A percentile compares a stretch with the other conserved stretches of the same genome.
phyloP scores from a whole-genome alignment of 2,888 invertebrate species.

The Parapristionchus giblindavisi region DNA sequence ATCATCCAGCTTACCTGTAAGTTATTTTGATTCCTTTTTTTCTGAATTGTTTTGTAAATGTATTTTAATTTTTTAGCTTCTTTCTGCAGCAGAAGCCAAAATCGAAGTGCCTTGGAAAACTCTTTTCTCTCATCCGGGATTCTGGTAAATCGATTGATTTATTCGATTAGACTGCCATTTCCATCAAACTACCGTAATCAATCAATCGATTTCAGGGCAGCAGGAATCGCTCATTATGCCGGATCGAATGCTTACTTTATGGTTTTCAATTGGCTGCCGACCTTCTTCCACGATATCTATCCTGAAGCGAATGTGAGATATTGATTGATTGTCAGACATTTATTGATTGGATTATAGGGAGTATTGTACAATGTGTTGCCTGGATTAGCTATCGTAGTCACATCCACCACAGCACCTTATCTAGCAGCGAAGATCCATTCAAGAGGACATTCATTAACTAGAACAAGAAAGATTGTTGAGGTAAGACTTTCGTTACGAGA shows the following conservation, averaged over 20 bases:
- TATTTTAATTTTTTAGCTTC: constrained; percentile 3
- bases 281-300: constrained; percentile 80
- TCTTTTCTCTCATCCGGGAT: constrained; percentile 76
- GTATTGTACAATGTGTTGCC: constrained; percentile 82
- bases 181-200: neutral
- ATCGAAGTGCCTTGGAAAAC: constrained; percentile 76
- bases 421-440: constrained; percentile 76
- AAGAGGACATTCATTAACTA: constrained; percentile 72
- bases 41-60: too few relatives aligned
- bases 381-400: constrained; percentile 78
- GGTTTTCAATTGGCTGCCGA: constrained; percentile 80
- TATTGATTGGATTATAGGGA: constrained; percentile 71
- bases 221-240: constrained; percentile 79
- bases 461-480: constrained; percentile 73
- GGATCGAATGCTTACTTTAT: constrained; percentile 81
- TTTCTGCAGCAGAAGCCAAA: constrained; percentile 23
- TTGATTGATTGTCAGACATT: neutral
- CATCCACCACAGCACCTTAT: constrained; percentile 77
- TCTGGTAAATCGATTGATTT: constrained; percentile 73
- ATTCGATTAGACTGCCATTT: neutral
- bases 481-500: constrained; percentile 42
- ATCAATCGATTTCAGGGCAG: constrained; percentile 76
- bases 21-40: neutral
- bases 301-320: constrained; percentile 75
- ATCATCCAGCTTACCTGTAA: constrained; percentile 20